Evolutionary conservation across 1,140 invertebrate species (phyloP), one percentile per base, ranked within the genome.

Genomic region (Lasaia peninsularis): DNA sequence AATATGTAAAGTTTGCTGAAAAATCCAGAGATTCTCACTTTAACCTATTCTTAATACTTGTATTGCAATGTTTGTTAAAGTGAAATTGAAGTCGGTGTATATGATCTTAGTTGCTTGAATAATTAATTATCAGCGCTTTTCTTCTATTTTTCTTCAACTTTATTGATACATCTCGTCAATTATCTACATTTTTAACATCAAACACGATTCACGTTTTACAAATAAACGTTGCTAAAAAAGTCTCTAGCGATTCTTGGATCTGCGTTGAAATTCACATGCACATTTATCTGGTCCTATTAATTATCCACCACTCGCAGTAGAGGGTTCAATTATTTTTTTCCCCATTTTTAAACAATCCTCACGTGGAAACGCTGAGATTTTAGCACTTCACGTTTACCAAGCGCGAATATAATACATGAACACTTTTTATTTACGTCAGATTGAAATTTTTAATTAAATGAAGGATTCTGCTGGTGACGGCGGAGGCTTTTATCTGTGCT

Each of bases 211-310:
- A 40, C 37, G 8, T 3, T 40, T 18, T 7, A 9, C 7, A 4
- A 40, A 40, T 40, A 40, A 18, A 40, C 37, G 37, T 40, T 2
- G 16, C 37, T 40, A 40, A 40, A 40, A 35, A 60, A 62, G 69
- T 71, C 73, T 76, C 67, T 64, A 68, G 67, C 68, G 68, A 75
- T 67, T 70, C 66, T 61, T 63, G 24, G 14, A 31, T 20, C 68
- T 72, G 72, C 75, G 79, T 86, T 81, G 80, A 78, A 77, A 83
- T 77, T 79, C 73, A 69, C 69, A 70, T 74, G 68, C 80, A 80
- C 77, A 82, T 80, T 81, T 80, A 85, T 87, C 80, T 78, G 65
- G 80, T 81, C 76, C 80, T 83, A 79, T 88, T 88, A 88, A 88
- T 88, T 86, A 88, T 82, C 75, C 76, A 60, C 71, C 75, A 69